These are phyloP conservation scores for Drosophila nigrodunni DNA, from an alignment of 1,140 invertebrate species.

Conservation along the genomic window DNA sequence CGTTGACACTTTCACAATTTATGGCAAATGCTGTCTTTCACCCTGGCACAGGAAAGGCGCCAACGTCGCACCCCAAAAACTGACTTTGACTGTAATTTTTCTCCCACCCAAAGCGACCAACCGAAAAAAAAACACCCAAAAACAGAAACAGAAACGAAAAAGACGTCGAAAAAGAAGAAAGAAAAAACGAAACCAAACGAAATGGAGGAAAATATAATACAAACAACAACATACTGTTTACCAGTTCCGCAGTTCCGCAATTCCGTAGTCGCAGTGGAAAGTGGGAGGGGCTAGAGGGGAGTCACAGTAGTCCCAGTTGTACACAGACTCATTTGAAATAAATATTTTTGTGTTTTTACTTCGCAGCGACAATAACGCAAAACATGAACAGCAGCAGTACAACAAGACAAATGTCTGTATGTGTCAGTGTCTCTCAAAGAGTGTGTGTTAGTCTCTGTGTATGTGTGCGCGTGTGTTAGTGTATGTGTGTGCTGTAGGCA, in stretches of 20 bases:
- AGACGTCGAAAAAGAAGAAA: constrained; percentile 16
- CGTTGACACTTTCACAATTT: constrained; percentile 83
- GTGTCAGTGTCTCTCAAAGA: constrained; percentile 9
- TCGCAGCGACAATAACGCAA: constrained; percentile 80
- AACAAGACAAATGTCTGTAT: constrained; percentile 64
- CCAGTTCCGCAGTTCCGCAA: constrained; percentile 74
- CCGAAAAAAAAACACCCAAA: constrained; percentile 45
- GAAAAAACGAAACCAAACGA: constrained; percentile 10
- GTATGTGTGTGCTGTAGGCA: constrained; percentile 65
- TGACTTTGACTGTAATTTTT: constrained; percentile 71
- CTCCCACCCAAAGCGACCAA: constrained; percentile 54
- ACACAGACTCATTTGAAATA: constrained; percentile 82
- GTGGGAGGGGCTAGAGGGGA: neutral
- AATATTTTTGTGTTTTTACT: constrained; percentile 83
- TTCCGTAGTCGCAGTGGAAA: constrained; percentile 23
- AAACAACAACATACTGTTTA: constrained; percentile 59
- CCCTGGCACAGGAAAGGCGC: constrained; percentile 71
- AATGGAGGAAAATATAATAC: constrained; percentile 22
- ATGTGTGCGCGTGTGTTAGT: constrained; percentile 23
- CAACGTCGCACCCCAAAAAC: constrained; percentile 46
- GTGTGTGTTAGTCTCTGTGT: constrained; percentile 13
- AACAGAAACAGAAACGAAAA: constrained; percentile 20
- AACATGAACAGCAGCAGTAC: constrained; percentile 70
- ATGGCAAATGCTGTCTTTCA: constrained; percentile 81
- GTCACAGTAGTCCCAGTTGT: constrained; percentile 64